These are phyloP conservation scores for Drosophila maculinotata DNA, from an alignment of 2,888 invertebrate genomes.

Conservation along the genomic window DNA sequence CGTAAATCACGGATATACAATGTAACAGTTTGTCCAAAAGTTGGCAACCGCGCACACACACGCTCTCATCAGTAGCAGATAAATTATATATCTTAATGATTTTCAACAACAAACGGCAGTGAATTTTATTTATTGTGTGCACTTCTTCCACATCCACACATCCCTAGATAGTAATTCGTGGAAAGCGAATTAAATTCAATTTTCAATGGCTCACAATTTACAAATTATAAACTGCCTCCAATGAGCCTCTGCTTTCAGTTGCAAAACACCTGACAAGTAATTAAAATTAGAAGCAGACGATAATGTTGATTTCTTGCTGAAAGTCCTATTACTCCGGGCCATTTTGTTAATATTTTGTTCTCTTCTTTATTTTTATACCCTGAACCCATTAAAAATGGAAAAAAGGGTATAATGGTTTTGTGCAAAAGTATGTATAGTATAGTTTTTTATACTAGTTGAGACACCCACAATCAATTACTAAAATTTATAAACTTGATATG, in stretches of 20 bases:
- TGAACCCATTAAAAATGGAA: too few species aligned
- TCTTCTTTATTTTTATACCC: too few species aligned
- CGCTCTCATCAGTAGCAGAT: constrained; percentile 28
- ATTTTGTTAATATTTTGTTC: too few species aligned
- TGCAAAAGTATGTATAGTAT: too few species aligned
- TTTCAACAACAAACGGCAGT: constrained; percentile 56
- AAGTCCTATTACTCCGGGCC: too few species aligned
- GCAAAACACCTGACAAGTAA: constrained; percentile 2
- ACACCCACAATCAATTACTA: too few species aligned
- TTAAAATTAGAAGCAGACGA: background rate
- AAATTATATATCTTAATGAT: constrained; percentile 67
- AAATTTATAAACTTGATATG: too few species aligned
- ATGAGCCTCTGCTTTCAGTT: background rate
- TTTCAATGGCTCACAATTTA: constrained; percentile 13
- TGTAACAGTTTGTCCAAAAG: constrained; percentile 71
- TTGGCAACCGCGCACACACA: constrained; percentile 37
- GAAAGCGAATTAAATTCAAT: constrained; percentile 38
- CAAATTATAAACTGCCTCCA: constrained; percentile 18
- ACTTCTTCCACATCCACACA: constrained; percentile 1
- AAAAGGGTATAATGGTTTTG: too few species aligned
- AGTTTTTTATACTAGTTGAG: too few species aligned
- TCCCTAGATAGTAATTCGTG: constrained; percentile 17
- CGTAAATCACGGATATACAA: constrained; percentile 66
- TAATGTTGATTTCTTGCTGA: background rate
- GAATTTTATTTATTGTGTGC: constrained; percentile 48